Conservation (phyloP, 2,797 vertebrate species). For the Danio kyathit region DNA sequence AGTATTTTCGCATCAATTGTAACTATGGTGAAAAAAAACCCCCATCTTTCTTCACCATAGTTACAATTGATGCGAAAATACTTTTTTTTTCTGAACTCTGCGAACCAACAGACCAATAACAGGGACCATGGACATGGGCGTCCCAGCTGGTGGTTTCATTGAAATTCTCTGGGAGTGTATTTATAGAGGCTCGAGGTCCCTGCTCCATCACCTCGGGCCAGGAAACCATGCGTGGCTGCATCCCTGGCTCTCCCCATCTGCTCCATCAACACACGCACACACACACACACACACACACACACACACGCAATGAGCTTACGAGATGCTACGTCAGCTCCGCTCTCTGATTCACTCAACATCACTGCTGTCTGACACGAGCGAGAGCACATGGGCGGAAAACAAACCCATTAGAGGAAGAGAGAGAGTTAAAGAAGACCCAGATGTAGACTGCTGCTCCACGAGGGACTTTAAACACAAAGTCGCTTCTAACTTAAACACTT, state of each 20-base stretch:
- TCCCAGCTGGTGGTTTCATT: conserved; percentile 34
- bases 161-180: conserved; percentile 34
- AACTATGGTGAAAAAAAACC: neutral
- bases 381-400: conserved; percentile 32
- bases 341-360: conserved; percentile 49
- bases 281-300: conserved; percentile 43
- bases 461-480: neutral
- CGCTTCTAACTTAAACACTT: neutral
- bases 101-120: no score
- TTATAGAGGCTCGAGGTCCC: conserved; percentile 22
- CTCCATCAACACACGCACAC: conserved; percentile 54
- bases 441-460: neutral
- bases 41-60: no score
- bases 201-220: conserved; percentile 47
- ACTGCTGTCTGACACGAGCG: conserved; percentile 43
- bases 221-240: conserved; percentile 65
- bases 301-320: conserved; percentile 47
- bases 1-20: neutral
- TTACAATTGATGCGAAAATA: no score
- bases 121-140: neutral
- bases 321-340: conserved; percentile 54
- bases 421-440: conserved; percentile 23
- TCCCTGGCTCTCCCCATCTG: conserved; percentile 51
- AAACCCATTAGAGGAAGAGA: conserved; percentile 21
- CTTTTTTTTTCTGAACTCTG: no score